A percentile compares a stretch with the other conserved stretches of the same genome.
Evolutionary conservation across 2,888 invertebrate genomes (phyloP).

Genomic region (Aspidapion aeneum): DNA sequence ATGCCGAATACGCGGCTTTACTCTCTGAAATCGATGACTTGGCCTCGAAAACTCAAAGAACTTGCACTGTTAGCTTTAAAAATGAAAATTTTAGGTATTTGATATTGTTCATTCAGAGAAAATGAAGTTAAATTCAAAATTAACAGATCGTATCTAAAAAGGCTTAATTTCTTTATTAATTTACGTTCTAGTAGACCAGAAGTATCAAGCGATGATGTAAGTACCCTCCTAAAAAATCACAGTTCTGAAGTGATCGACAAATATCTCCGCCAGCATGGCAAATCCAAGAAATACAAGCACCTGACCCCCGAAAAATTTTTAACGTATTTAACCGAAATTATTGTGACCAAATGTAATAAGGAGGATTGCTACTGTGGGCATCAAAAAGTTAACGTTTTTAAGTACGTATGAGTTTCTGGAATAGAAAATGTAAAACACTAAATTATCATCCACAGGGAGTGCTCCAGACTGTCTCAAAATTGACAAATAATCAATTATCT

Average conservation of each 20-base stretch:
- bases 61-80: slow-evolving; percentile 15
- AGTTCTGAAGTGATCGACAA: slow-evolving; percentile 15
- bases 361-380: not conserved
- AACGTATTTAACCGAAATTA: slow-evolving; percentile 22
- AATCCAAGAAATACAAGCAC: not conserved
- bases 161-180: too few relatives aligned
- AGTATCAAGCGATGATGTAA: slow-evolving; percentile 16
- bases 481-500: too few relatives aligned
- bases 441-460: too few relatives aligned
- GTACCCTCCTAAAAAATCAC: slow-evolving; percentile 15
- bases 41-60: slow-evolving; percentile 8
- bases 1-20: slow-evolving; percentile 20
- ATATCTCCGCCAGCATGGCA: slow-evolving; percentile 12
- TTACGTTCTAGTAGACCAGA: not conserved
- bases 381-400: not conserved
- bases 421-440: too few relatives aligned
- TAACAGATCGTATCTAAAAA: too few relatives aligned
- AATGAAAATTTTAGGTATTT: slow-evolving; percentile 15
- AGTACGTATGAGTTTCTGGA: too few relatives aligned
- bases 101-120: too few relatives aligned
- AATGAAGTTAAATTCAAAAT: too few relatives aligned
- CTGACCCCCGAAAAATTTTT: slow-evolving; percentile 11
- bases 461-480: too few relatives aligned
- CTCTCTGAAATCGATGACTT: slow-evolving; percentile 19
- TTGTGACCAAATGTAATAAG: slow-evolving; percentile 7